phyloP scores from a whole-genome alignment of 1,140 invertebrate genomes.

The Megathymus violae region DNA sequence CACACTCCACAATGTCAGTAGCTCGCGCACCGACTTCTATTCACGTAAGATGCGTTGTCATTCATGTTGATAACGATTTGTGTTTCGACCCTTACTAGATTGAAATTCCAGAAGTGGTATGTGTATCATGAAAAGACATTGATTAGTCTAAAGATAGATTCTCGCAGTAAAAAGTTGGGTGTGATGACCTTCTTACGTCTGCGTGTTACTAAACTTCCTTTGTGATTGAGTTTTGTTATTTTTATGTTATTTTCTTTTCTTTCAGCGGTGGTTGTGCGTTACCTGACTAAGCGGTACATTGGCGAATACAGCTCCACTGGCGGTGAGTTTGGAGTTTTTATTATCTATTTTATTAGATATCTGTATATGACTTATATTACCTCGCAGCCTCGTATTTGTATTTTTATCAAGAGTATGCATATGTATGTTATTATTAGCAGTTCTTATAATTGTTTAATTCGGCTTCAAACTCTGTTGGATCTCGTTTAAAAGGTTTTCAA shows the following conservation, averaged over 20 bases:
- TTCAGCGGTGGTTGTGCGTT: conserved; percentile 92
- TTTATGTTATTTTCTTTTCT: conserved; percentile 71
- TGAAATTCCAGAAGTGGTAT: conserved; percentile 61
- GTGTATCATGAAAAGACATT: conserved; percentile 62
- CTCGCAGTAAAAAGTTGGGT: conserved; percentile 67
- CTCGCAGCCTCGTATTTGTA: no score
- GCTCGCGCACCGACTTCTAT: conserved; percentile 48
- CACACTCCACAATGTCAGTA: conserved; percentile 68
- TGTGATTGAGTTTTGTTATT: conserved; percentile 4
- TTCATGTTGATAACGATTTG: conserved; percentile 71
- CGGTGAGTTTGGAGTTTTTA: conserved; percentile 83
- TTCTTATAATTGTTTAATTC: no score
- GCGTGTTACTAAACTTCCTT: conserved; percentile 35
- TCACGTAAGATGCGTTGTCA: conserved; percentile 66
- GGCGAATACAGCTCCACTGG: conserved; percentile 92
- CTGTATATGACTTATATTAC: no score
- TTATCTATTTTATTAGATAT: conserved; percentile 12
- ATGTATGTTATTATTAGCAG: no score
- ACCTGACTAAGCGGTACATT: conserved; percentile 91
- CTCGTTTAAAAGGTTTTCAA: no score
- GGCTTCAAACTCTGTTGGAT: no score
- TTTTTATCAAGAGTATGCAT: no score
- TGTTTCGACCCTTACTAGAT: conserved; percentile 50
- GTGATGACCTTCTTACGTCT: conserved; percentile 62
- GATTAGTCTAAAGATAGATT: conserved; percentile 46